Conservation (phyloP, 1,140 invertebrate species). For the Diorhabda sublineata region DNA sequence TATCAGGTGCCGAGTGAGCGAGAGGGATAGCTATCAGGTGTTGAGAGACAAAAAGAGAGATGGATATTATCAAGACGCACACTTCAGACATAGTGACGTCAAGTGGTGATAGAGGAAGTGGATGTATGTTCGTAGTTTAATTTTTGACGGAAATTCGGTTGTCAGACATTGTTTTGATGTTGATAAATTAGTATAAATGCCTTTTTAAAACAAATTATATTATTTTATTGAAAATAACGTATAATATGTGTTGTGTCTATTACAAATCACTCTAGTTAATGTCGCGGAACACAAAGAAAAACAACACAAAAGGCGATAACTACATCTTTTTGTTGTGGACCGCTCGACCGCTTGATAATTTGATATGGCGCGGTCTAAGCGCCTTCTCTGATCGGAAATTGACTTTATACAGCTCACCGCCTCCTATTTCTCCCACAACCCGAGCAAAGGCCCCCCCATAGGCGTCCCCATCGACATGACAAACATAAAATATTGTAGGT, state of each 20-base stretch:
- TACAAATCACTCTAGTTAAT: no score
- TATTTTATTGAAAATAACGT: no score
- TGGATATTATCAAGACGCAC: background rate
- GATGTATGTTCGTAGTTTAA: no score
- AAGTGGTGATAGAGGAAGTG: no score
- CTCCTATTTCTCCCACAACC: slow-evolving; percentile 11
- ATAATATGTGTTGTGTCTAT: no score
- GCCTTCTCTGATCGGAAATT: slow-evolving; percentile 14
- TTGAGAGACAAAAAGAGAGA: background rate
- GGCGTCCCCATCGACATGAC: background rate
- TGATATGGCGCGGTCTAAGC: slow-evolving; percentile 15
- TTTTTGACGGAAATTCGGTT: no score
- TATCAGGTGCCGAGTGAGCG: background rate
- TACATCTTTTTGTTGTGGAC: slow-evolving; percentile 9
- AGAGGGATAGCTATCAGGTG: background rate
- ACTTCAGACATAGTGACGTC: no score
- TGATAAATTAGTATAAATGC: no score
- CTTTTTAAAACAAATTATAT: no score
- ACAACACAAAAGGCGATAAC: slow-evolving; percentile 1
- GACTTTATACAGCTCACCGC: slow-evolving; percentile 13
- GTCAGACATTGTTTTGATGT: no score
- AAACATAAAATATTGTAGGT: no score
- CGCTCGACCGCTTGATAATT: slow-evolving; percentile 12
- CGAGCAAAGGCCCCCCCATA: background rate
- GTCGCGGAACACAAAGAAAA: background rate